Percentiles rank a stretch among this genome's conserved stretches.
Evolutionary conservation across 2,113 vertebrate species (phyloP).

Genomic region (Spilogale gracilis): DNA sequence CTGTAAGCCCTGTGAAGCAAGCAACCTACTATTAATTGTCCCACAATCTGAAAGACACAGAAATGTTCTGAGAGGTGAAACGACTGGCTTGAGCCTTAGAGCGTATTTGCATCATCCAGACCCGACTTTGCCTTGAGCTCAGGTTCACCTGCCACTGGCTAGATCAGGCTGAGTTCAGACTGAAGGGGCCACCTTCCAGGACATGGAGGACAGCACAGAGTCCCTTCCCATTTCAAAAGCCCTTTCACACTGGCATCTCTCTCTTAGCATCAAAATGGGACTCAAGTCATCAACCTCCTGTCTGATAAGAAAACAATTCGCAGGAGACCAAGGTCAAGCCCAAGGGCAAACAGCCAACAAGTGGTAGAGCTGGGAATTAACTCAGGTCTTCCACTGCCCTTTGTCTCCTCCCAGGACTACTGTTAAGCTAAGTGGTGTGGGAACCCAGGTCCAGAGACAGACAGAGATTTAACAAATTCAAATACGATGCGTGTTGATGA

Average conservation of each 20-base stretch:
- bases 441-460: not conserved
- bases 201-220: not conserved
- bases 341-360: not conserved
- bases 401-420: not conserved
- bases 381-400: not conserved
- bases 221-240: not conserved
- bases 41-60: conserved; percentile 35
- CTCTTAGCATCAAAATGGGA: not conserved
- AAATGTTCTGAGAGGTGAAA: not conserved
- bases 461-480: not conserved
- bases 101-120: not conserved
- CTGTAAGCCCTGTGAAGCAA: conserved; percentile 42
- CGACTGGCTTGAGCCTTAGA: not conserved
- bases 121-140: not conserved
- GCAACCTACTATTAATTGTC: conserved; percentile 38
- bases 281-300: not conserved
- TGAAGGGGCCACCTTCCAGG: not conserved
- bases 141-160: not conserved
- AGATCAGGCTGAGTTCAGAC: rapidly evolving
- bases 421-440: not conserved
- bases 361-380: not conserved
- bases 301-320: not conserved
- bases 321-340: not conserved
- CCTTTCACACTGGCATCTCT: not conserved
- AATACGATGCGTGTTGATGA: not conserved